Evolutionary conservation across 1,140 invertebrate genomes (phyloP), one percentile per base, ranked within the genome.

Genomic region (Philotrypesis tridentata): DNA sequence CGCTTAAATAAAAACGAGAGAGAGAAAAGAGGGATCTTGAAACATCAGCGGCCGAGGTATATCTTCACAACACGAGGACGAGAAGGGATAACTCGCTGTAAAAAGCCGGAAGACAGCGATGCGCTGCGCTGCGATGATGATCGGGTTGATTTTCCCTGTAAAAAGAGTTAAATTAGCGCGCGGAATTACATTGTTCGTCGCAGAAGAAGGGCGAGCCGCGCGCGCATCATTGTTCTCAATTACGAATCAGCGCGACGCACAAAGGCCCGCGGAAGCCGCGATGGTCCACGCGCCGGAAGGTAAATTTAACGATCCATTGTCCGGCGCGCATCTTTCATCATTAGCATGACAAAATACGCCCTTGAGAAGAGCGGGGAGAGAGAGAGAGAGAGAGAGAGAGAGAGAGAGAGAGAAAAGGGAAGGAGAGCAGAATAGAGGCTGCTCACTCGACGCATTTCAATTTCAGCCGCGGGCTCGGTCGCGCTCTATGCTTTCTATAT

Each of bases 271-370:
- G 67, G 67, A 31, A 37, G 21, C 67, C 67, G 2, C 14, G n/a
- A 25, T 25, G 31, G 67, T 29, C 48, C 48, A 55, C 5, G 48
- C 21, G 48, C 48, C 48, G 48, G 21, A 55, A 55, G 48, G 48
- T 55, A n/a, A 55, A 65, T 65, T 65, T 65, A 65, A 65, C 63
- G 63, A 70, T 31, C 67, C 21, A 70, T 70, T 70, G 31, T 70
- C 67, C 67, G 21, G 21, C 2, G 27, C 27, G 17, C 27, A 70
- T 70, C 67, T 31, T 31, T 70, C 27, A 70, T 70, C 27, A 37
- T 70, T 70, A 70, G 63, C 27, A 25, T 25, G 63, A 25, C 23
- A 29, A 55, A 55, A 55, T 55, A 55, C 21, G 48, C 48, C 48
- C 48, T 55, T 55, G 48, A 55, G 48, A 21, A 55, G 48, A 55